Conservation (phyloP, 1,140 invertebrate species). For the Drosophila serrata region DNA sequence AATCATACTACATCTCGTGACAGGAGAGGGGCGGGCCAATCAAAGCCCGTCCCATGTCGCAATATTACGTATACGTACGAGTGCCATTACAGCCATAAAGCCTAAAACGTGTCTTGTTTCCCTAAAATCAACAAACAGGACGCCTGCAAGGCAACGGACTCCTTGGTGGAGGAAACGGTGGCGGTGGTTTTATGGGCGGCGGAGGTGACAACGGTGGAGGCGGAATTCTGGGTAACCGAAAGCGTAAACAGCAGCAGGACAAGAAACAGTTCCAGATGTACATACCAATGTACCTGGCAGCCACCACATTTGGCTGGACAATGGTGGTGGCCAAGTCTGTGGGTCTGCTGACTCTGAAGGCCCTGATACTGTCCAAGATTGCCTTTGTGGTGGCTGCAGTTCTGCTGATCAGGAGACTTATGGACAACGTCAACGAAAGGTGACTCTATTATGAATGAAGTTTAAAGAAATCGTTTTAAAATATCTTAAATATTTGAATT, state of each 20-base stretch:
- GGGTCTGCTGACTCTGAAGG: slow-evolving; percentile 87
- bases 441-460: slow-evolving; percentile 6
- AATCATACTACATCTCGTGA: slow-evolving; percentile 58
- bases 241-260: slow-evolving; percentile 59
- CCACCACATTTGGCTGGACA: slow-evolving; percentile 87
- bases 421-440: slow-evolving; percentile 85
- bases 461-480: neutral
- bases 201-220: slow-evolving; percentile 71
- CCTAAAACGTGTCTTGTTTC: slow-evolving; percentile 74
- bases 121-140: slow-evolving; percentile 45
- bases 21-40: slow-evolving; percentile 36
- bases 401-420: slow-evolving; percentile 87
- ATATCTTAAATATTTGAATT: neutral
- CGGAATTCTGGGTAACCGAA: slow-evolving; percentile 79
- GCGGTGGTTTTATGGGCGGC: slow-evolving; percentile 40
- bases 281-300: slow-evolving; percentile 88
- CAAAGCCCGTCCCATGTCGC: slow-evolving; percentile 11
- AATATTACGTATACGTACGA: slow-evolving; percentile 36
- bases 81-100: slow-evolving; percentile 62
- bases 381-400: slow-evolving; percentile 87
- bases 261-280: slow-evolving; percentile 88
- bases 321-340: slow-evolving; percentile 87
- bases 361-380: slow-evolving; percentile 88
- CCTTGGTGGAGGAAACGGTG: slow-evolving; percentile 33
- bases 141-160: slow-evolving; percentile 67